Evolutionary conservation across 2,113 vertebrate genomes (phyloP), one percentile per base, ranked within the genome.

Genomic region (Lagopus muta): DNA sequence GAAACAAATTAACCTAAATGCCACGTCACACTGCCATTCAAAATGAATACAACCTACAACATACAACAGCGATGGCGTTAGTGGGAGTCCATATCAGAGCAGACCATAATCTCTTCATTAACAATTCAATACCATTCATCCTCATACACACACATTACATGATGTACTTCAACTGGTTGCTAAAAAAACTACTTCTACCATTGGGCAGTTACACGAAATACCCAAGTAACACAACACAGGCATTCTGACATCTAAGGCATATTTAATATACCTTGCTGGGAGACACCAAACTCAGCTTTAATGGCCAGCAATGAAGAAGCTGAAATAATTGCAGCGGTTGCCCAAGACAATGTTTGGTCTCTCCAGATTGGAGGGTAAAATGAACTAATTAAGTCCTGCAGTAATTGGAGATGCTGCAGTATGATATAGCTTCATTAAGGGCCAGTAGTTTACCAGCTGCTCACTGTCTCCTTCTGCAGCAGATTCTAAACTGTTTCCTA

Each of bases 401-500:
- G 90, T 93, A 96, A 97, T 17, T 88, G 73, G 75, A 96, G 94
- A 78, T 83, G 80, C 6, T 66, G 84, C 93, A 95, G 87, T 91
- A 91, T 50, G 89, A 87, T 50, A 92, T 17, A 87, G 70, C 61
- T 90, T 95, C 95, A 97, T 88, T 95, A 95, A 90, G 60, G 78
- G 78, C 66, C 94, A 88, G 86, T 93, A 97, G 91, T 97, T 97
- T 95, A 93, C 91, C 95, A 97, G 93, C 92, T 97, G 94, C 95
- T 95, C 92, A 76, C 67, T 90, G 95, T 57, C 66, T 97, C 86
- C 90, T 91, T 15, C 92, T 79, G 67, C 78, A 76, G 82, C 69
- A 92, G 70, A 86, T 86, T 72, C 82, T 11, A 90, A 97, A 94
- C 18, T 4, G 61, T 60, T 86, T 90, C 69, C 67, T 25, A 82